A percentile compares a stretch with the other conserved stretches of the same genome.
These are phyloP conservation scores for Actinernus sp. DNA, from an alignment of 92 coral and sea anemone genomes.

Conservation along the genomic window DNA sequence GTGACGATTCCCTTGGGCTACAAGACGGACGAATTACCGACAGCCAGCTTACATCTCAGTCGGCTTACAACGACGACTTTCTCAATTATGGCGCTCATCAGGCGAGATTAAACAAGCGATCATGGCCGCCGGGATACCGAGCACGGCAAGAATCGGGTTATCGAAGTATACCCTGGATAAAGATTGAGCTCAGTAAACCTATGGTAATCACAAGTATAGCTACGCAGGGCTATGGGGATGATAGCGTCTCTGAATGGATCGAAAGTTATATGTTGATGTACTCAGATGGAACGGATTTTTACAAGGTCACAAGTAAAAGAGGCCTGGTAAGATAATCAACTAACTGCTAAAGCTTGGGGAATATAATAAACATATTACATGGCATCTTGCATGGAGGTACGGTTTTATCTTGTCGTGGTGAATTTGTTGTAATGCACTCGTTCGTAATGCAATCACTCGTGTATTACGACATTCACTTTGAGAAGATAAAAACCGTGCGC, in stretches of 20 bases:
- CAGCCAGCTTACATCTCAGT: conserved; percentile 16
- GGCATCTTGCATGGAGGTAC: too few relatives aligned
- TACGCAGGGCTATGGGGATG: conserved; percentile 65
- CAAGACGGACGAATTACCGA: conserved; percentile 39
- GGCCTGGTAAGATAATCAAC: too few relatives aligned
- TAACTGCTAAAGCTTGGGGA: too few relatives aligned
- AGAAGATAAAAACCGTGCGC: too few relatives aligned
- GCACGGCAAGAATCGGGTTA: neutral
- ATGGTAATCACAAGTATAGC: conserved; percentile 53
- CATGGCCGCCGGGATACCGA: conserved; percentile 48
- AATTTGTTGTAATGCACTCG: too few relatives aligned
- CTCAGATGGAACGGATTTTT: neutral
- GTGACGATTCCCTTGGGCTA: conserved; percentile 50
- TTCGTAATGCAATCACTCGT: too few relatives aligned
- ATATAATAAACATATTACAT: too few relatives aligned
- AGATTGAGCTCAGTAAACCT: conserved; percentile 27
- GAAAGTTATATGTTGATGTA: conserved; percentile 27
- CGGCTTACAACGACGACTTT: conserved; percentile 18
- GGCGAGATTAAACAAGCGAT: conserved; percentile 41
- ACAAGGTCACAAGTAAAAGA: neutral
- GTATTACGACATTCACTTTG: too few relatives aligned
- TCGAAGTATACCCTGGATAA: conserved; percentile 17
- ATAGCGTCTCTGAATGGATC: conserved; percentile 43
- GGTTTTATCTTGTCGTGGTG: too few relatives aligned
- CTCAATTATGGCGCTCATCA: conserved; percentile 35